Conservation (phyloP, 1,140 invertebrate genomes). For the Caenorhabditis elegans region DNA sequence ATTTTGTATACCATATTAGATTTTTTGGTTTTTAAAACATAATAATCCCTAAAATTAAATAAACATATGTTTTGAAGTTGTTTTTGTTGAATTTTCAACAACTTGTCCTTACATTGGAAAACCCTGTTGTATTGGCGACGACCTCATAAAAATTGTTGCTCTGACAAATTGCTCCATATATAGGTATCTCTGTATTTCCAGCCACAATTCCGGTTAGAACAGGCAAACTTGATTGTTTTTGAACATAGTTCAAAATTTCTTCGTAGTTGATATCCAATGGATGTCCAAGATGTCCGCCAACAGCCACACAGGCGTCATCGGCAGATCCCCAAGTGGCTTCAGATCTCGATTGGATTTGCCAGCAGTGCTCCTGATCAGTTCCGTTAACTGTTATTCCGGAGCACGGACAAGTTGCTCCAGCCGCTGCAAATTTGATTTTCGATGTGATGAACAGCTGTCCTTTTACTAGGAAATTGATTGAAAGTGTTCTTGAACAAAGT, state of each 20-base stretch:
- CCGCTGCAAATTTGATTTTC: background rate
- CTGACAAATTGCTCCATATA: constrained; percentile 37
- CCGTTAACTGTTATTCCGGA: constrained; percentile 20
- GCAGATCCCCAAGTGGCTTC: background rate
- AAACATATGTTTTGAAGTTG: background rate
- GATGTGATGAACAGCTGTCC: background rate
- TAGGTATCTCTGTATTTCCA: constrained; percentile 34
- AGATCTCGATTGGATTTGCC: background rate
- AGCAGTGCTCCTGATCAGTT: constrained; percentile 39
- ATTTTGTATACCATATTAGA: too few species aligned
- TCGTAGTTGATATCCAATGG: background rate
- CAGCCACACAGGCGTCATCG: constrained; percentile 11
- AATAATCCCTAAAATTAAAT: too few species aligned
- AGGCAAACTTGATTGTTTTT: background rate
- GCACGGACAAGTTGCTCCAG: background rate
- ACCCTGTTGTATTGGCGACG: background rate
- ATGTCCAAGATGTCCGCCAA: constrained; percentile 40
- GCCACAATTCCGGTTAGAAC: constrained; percentile 45
- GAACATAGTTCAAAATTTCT: background rate
- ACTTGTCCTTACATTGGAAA: constrained; percentile 11
- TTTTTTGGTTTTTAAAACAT: too few species aligned
- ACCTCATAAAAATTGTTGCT: constrained; percentile 30
- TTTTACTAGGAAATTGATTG: background rate
- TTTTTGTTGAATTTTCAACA: background rate
- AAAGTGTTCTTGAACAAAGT: background rate